Percentiles rank a stretch among this genome's conserved stretches.
These are phyloP conservation scores for Eueides isabella DNA, from an alignment of 1,140 invertebrate species.

Conservation along the genomic window DNA sequence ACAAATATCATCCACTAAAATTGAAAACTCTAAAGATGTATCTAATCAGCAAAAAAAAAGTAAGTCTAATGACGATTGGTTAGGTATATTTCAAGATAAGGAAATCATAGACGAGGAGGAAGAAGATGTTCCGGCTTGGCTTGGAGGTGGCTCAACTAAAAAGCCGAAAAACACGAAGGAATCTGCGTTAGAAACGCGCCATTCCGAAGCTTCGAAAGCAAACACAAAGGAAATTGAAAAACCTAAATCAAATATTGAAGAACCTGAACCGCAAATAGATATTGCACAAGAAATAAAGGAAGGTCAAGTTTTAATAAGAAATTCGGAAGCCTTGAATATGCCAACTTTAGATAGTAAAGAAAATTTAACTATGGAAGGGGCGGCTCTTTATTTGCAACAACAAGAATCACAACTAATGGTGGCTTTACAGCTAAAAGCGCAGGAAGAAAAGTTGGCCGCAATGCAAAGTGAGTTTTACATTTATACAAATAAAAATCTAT, in stretches of 20 bases:
- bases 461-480: slow-evolving; percentile 65
- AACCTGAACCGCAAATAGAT: slow-evolving; percentile 24
- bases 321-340: slow-evolving; percentile 17
- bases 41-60: slow-evolving; percentile 47
- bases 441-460: slow-evolving; percentile 77
- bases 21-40: slow-evolving; percentile 45
- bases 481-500: neutral
- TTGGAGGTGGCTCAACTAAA: slow-evolving; percentile 56
- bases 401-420: slow-evolving; percentile 80
- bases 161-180: slow-evolving; percentile 58
- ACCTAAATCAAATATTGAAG: slow-evolving; percentile 29
- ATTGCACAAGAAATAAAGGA: slow-evolving; percentile 24
- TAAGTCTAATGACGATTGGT: slow-evolving; percentile 72
- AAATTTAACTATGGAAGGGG: slow-evolving; percentile 70
- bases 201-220: slow-evolving; percentile 10
- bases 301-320: slow-evolving; percentile 28
- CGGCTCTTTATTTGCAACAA: slow-evolving; percentile 75
- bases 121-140: slow-evolving; percentile 67
- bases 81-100: slow-evolving; percentile 71
- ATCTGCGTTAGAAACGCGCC: slow-evolving; percentile 37
- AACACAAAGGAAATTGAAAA: slow-evolving; percentile 24
- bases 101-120: slow-evolving; percentile 56
- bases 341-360: slow-evolving; percentile 51
- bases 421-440: slow-evolving; percentile 77
- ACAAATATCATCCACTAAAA: slow-evolving; percentile 46